Base-by-base conservation (phyloP, 2,113 vertebrate genomes). In the Hyla sarda region DNA sequence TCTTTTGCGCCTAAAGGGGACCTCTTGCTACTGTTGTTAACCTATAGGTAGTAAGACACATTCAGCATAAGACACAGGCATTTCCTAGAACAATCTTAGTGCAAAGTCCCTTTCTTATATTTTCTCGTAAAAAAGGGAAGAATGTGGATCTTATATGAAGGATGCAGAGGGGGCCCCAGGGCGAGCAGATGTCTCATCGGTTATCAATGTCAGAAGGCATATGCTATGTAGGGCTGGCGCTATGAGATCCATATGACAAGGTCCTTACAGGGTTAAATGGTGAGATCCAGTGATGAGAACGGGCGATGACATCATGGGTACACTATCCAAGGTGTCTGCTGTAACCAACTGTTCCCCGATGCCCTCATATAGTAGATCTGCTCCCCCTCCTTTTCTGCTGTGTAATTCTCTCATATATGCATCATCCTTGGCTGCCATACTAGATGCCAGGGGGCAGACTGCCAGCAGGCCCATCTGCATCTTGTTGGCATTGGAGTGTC, bases 391-490 rank as follows among this genome's bases (percentile, higher is more conserved):
- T n/a, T 47, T 41, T 19, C 65, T 41, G 28, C 67, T 54, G 21
- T 72, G 45, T 41, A 19, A 56, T 56, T 30, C 37, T 65, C 41
- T 50, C 41, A 48, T 17, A 41, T 9, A 41, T 65, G 34, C 34
- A 54, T 75, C 82, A 84, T 75, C 82, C 71, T 60, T 56, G 52
- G n/a, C 50, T 41, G 21, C 41, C 45, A 5, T 10, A 28, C 21
- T 17, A 3, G 30, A 76, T 84, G 82, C 82, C 82, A 84, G 52
- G 54, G 71, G 72, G 82, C 71, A 76, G 1, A 58, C 12, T 76
- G 54, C 83, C 83, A 84, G 83, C 47, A 41, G 54, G 23, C 37
- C 72, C 83, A 84, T 84, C 56, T 84, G 83, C 71, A 84, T 41
- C 41, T 47, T 60, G 52, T 65, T 84, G 83, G 83, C 83, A 76